These are phyloP conservation scores for Halcyon chelicuti DNA, from an alignment of 2,797 vertebrate species.

Conservation along the genomic window DNA sequence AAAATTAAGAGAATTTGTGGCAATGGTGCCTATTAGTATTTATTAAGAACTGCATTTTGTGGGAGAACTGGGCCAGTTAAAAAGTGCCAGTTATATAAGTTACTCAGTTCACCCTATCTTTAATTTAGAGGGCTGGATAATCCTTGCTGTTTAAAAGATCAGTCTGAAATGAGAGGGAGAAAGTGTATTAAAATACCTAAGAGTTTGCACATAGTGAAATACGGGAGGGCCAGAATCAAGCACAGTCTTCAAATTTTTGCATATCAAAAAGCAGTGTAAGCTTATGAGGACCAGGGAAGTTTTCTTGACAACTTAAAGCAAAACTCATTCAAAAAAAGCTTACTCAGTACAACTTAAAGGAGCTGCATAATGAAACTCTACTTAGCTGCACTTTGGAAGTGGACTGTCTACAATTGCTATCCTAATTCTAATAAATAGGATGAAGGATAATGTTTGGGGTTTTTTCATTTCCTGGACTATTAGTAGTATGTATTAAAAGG, in stretches of 20 bases:
- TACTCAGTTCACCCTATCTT: constrained; percentile 61
- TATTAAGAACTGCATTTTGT: constrained; percentile 73
- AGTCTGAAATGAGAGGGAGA: constrained; percentile 62
- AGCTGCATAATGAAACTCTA: constrained; percentile 46
- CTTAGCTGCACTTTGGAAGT: constrained; percentile 55
- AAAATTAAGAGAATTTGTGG: constrained; percentile 61
- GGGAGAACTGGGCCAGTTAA: constrained; percentile 62
- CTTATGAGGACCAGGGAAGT: constrained; percentile 18
- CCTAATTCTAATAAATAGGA: constrained; percentile 41
- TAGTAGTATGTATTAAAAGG: constrained; percentile 16
- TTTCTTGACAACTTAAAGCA: constrained; percentile 55
- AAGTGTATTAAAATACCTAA: constrained; percentile 49
- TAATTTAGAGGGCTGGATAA: constrained; percentile 67
- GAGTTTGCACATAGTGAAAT: constrained; percentile 68
- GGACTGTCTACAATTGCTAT: constrained; percentile 46
- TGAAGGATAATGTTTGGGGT: constrained; percentile 17
- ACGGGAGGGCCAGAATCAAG: constrained; percentile 70
- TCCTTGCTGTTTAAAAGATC: constrained; percentile 64
- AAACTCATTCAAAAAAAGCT: constrained; percentile 43
- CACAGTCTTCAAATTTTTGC: constrained; percentile 72
- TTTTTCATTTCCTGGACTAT: background rate
- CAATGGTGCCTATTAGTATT: constrained; percentile 73
- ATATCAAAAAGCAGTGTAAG: constrained; percentile 68
- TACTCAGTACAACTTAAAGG: constrained; percentile 44
- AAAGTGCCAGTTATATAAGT: constrained; percentile 61